Percentiles rank a stretch among this genome's conserved stretches.
Conservation (phyloP, 2,113 vertebrate species). For the Tupaia tana region DNA sequence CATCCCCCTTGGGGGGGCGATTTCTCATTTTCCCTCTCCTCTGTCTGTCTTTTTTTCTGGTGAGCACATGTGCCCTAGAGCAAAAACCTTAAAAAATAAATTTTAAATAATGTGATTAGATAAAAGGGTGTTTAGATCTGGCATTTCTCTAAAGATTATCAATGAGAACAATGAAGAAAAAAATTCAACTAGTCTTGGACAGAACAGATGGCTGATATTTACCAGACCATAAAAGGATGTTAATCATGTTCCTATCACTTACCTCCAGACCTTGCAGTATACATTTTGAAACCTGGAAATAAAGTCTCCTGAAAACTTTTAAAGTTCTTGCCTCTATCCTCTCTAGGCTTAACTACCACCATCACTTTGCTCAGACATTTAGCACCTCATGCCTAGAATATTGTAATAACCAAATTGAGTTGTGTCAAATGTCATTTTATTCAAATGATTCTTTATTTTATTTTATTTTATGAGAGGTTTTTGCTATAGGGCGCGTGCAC, state of each 20-base stretch:
- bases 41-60: too few species aligned
- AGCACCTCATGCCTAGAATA: neutral
- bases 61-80: too few species aligned
- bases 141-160: neutral
- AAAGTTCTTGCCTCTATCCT: neutral
- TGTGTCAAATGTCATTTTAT: neutral
- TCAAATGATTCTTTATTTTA: neutral
- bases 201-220: neutral
- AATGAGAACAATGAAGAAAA: neutral
- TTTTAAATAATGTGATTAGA: neutral
- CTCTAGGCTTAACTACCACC: neutral
- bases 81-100: too few species aligned
- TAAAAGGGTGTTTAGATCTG: neutral
- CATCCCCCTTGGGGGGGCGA: too few species aligned
- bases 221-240: neutral
- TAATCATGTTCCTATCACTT: neutral
- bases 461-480: too few species aligned
- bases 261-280: neutral
- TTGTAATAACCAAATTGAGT: neutral
- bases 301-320: neutral
- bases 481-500: too few species aligned
- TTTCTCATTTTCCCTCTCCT: too few species aligned
- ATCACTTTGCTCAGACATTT: neutral
- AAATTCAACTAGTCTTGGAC: neutral
- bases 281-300: neutral